Conservation (phyloP, 2,113 vertebrate genomes). For the Myotis yumanensis region DNA sequence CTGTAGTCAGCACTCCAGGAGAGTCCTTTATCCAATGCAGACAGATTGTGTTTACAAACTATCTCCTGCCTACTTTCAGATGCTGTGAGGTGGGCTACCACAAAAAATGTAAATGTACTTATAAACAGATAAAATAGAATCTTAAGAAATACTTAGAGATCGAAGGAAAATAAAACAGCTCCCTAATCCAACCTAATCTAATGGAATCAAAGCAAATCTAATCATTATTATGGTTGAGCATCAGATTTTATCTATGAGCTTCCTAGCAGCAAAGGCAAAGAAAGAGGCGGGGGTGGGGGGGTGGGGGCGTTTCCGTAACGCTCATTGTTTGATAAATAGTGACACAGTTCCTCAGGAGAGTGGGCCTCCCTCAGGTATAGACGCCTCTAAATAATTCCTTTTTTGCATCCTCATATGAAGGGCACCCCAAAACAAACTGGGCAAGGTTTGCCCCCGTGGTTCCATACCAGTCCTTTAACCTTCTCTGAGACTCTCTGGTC, state of each 20-base stretch:
- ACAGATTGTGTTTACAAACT: not conserved
- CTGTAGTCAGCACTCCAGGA: not conserved
- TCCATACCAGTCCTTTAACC: not conserved
- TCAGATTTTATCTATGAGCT: not conserved
- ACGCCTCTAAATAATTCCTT: not conserved
- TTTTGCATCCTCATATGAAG: not conserved
- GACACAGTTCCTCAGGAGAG: not conserved
- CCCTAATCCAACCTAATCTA: not conserved
- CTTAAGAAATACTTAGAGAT: not conserved
- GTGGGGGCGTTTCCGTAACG: no score
- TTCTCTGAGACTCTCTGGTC: not conserved
- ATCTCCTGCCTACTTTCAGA: conserved; percentile 31
- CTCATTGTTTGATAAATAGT: not conserved
- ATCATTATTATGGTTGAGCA: not conserved
- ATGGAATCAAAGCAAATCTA: not conserved
- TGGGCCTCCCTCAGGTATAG: not conserved
- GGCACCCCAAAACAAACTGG: not conserved
- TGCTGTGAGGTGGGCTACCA: not conserved
- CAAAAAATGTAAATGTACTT: not conserved
- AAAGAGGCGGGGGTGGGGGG: no score
- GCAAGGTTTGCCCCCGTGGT: fast-evolving
- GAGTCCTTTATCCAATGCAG: not conserved
- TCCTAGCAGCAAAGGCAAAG: not conserved
- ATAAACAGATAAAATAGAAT: not conserved
- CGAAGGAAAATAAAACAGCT: not conserved